phyloP scores from a whole-genome alignment of 2,113 vertebrate species.

The Cryptoleucopteryx plumbea region DNA sequence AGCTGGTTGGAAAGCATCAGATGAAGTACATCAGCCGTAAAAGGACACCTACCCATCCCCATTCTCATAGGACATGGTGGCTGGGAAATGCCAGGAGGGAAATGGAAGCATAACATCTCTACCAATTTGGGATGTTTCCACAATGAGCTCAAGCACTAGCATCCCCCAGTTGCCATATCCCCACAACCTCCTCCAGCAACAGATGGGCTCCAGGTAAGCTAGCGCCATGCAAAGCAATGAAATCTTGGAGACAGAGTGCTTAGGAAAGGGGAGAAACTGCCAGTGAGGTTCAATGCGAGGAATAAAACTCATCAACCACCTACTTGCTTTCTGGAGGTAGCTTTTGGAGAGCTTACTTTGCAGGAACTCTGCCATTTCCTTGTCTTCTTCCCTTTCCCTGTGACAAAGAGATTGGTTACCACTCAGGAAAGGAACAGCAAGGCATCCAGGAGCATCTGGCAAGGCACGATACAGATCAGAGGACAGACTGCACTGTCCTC shows the following conservation, averaged over 20 bases:
- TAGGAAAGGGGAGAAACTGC: background rate
- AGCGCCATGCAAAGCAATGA: background rate
- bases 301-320: background rate
- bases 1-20: background rate
- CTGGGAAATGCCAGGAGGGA: background rate
- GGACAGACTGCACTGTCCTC: background rate
- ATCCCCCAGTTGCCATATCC: background rate
- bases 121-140: background rate
- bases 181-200: background rate
- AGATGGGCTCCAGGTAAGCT: background rate
- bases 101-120: background rate
- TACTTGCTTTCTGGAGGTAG: slow-evolving; percentile 76
- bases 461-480: background rate
- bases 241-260: background rate
- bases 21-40: background rate
- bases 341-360: slow-evolving; percentile 81
- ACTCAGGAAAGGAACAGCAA: background rate
- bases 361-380: slow-evolving; percentile 89
- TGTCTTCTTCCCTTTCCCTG: slow-evolving; percentile 88
- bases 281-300: background rate
- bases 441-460: background rate
- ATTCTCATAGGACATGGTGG: background rate
- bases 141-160: background rate
- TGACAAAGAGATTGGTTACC: background rate
- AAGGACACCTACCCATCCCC: background rate